Base-by-base conservation (phyloP, 2,113 vertebrate species). In the Daboia siamensis region DNA sequence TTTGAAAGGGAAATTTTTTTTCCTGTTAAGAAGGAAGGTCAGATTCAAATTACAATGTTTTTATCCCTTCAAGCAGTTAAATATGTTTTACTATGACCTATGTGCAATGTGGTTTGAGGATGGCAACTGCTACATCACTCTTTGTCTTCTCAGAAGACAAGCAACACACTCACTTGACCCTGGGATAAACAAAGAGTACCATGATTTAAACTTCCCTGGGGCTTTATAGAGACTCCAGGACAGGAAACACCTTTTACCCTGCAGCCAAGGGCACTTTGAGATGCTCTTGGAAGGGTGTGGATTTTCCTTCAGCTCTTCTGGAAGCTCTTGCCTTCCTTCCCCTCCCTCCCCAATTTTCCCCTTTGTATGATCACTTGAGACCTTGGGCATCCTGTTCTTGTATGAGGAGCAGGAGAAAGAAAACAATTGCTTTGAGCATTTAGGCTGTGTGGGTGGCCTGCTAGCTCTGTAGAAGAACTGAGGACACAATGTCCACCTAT, bases 331-430 rank as follows among this genome's bases (percentile, higher is more conserved):
- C 95, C 96, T 97, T 96, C 96, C 95, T 95, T 96, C 87, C 94
- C 91, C 69, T 52, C 91, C 61, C 88, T 24, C 87, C 10, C 23
- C 46, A 69, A 26, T n/a, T 56, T 97, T 96, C 95, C 74, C 74
- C 48, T 95, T 93, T 93, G 86, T 0, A 0, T 96, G 96, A 96
- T 96, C 96, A 93, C 90, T 46, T 80, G 90, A 96, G 96, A 96
- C 95, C 94, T n/a, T 1, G 89, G 0, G 92, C 96, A 96, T 97
- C 97, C 97, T 96, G 96, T 97, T 94, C 95, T 93, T 94, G 52
- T 54, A 89, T 92, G 89, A 95, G 90, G 93, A 95, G 94, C 93
- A 93, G 91, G 85, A 61, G 93, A 88, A 97, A 94, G 94, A 94
- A 94, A 94, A 95, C 93, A 94, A 95, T 94, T 95, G 94, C 93